Conservation (phyloP, 2,888 invertebrate species). For the Acanthoscelides obtectus region DNA sequence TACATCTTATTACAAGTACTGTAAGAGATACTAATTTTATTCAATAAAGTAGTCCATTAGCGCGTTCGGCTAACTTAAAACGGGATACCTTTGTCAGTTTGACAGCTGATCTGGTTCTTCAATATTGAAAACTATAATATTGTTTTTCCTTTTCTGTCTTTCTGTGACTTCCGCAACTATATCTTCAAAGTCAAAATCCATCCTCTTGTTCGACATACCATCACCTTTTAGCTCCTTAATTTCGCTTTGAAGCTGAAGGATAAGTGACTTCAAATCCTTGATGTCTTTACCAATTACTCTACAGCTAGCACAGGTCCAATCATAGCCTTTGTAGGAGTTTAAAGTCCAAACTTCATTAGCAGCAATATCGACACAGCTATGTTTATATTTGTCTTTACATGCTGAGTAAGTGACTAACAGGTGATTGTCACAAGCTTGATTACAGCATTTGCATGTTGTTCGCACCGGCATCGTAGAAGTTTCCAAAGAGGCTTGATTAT, state of each 20-base stretch:
- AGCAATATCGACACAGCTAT: slow-evolving; percentile 4
- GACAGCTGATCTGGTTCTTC: slow-evolving; percentile 1
- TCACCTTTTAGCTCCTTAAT: slow-evolving; percentile 6
- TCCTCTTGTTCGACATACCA: background rate
- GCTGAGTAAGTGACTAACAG: slow-evolving; percentile 3
- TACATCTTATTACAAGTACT: no score
- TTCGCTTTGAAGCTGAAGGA: slow-evolving; percentile 6
- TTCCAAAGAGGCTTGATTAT: no score
- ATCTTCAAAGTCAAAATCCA: slow-evolving; percentile 1
- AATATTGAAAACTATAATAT: slow-evolving; percentile 7
- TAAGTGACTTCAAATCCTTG: slow-evolving; percentile 7
- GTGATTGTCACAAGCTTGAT: slow-evolving; percentile 1
- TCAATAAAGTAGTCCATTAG: no score
- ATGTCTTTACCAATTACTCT: slow-evolving; percentile 6
- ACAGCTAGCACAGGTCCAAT: slow-evolving; percentile 7
- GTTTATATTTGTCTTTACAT: slow-evolving; percentile 7
- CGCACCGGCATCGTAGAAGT: slow-evolving; percentile 3
- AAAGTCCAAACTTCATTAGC: slow-evolving; percentile 6
- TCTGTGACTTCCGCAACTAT: slow-evolving; percentile 2
- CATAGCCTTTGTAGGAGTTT: slow-evolving; percentile 10
- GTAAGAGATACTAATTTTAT: no score
- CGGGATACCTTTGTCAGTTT: no score
- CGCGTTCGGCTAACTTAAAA: no score
- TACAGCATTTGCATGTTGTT: slow-evolving; percentile 8
- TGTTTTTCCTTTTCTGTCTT: slow-evolving; percentile 4